Evolutionary conservation across 2,888 invertebrate genomes (phyloP).

Genomic region (Eurois occulta): DNA sequence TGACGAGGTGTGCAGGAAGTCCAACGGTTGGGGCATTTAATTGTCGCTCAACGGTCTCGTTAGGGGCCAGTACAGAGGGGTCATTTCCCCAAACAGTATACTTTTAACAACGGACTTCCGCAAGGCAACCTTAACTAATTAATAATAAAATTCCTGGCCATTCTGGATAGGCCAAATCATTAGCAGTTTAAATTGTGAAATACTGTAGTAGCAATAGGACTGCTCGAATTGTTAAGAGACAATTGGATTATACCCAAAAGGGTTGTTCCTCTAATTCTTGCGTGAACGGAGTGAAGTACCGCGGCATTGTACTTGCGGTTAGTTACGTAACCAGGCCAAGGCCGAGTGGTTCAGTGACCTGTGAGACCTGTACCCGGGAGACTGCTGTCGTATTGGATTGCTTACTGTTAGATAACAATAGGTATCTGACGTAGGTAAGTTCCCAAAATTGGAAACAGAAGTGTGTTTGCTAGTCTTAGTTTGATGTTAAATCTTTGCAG

Average conservation of each 20-base stretch:
- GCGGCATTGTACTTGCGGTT: conserved; percentile 55
- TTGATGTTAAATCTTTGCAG: not conserved
- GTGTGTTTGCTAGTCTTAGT: not conserved
- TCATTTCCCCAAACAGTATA: conserved; percentile 22
- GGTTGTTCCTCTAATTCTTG: conserved; percentile 26
- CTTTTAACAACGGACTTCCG: conserved; percentile 52
- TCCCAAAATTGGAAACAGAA: not conserved
- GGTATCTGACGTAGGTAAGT: not conserved
- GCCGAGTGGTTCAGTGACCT: conserved; percentile 58
- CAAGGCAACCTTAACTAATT: not conserved
- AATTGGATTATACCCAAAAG: conserved; percentile 27
- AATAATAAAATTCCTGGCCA: not conserved
- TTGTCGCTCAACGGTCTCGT: conserved; percentile 51
- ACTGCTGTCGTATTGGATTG: conserved; percentile 33
- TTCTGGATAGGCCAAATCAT: not conserved
- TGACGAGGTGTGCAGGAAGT: conserved; percentile 22
- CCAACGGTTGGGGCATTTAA: conserved; percentile 45
- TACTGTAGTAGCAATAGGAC: not conserved
- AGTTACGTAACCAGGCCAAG: conserved; percentile 64
- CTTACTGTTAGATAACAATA: not conserved
- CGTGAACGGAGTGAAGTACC: conserved; percentile 40
- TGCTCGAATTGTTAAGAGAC: conserved; percentile 3
- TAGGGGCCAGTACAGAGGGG: conserved; percentile 47
- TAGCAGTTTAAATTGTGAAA: not conserved
- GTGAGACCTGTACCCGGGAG: conserved; percentile 49